These are phyloP conservation scores for Chymomyza procnemis DNA, from an alignment of 2,888 invertebrate species.

Conservation along the genomic window DNA sequence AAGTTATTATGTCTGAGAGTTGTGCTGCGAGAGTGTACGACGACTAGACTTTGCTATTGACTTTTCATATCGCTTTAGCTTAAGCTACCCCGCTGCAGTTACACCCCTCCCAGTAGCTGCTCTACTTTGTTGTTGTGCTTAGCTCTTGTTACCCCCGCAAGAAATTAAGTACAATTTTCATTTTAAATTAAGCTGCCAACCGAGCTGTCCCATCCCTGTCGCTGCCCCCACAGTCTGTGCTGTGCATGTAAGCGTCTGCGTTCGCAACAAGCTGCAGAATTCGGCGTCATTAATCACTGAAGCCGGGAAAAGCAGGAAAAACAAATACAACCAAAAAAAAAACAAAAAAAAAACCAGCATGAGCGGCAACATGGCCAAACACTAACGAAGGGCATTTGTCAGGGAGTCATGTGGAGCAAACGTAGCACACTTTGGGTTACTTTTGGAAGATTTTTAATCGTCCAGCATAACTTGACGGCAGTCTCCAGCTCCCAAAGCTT, in stretches of 20 bases:
- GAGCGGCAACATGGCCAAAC: conserved; percentile 26
- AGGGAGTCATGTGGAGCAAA: conserved; percentile 29
- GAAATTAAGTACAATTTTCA: conserved; percentile 71
- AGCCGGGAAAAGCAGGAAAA: conserved; percentile 42
- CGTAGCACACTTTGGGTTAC: conserved; percentile 64
- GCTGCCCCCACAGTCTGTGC: conserved; percentile 9
- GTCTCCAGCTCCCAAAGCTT: background rate
- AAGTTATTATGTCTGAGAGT: background rate
- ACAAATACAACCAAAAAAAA: conserved; percentile 29
- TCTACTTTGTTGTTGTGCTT: background rate
- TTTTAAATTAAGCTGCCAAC: conserved; percentile 69
- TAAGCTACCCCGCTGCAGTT: background rate
- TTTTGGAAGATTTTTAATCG: conserved; percentile 64
- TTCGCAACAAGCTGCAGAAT: conserved; percentile 36
- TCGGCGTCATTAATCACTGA: conserved; percentile 68
- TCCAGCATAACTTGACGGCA: background rate
- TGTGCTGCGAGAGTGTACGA: background rate
- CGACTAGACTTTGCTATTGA: background rate
- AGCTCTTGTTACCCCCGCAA: conserved; percentile 24
- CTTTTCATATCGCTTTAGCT: background rate
- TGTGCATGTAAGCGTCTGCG: conserved; percentile 10
- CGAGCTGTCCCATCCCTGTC: conserved; percentile 14
- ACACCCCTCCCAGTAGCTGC: background rate
- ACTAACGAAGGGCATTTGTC: conserved; percentile 56
- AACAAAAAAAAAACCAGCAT: conserved; percentile 11